Evolutionary conservation across 2,113 vertebrate genomes (phyloP).

Genomic region (Picathartes gymnocephalus): DNA sequence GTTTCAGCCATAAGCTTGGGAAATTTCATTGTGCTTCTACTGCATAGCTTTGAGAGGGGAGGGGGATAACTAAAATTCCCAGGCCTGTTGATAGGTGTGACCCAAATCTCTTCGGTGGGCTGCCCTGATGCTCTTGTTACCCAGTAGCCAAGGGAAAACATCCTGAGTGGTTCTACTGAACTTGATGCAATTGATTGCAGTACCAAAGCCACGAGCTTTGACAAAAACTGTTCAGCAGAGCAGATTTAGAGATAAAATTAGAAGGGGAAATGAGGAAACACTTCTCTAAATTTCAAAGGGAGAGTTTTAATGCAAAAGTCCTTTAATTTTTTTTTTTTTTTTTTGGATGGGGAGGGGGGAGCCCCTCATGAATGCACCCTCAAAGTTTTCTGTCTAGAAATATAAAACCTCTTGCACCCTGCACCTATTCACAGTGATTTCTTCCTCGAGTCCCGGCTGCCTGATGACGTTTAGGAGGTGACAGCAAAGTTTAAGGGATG

Average conservation of each 20-base stretch:
- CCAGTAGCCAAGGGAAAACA: not conserved
- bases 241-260: not conserved
- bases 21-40: not conserved
- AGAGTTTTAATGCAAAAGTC: not conserved
- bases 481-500: not conserved
- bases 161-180: not conserved
- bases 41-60: not conserved
- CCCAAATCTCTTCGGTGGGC: not conserved
- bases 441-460: not conserved
- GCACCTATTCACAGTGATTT: not conserved
- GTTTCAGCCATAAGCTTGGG: not conserved
- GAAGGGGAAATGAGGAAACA: not conserved
- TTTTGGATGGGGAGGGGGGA: rapidly evolving
- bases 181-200: not conserved
- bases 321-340: not conserved
- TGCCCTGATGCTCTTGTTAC: not conserved
- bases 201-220: not conserved
- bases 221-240: not conserved
- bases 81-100: not conserved
- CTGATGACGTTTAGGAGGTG: not conserved
- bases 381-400: not conserved
- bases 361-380: not conserved
- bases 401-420: not conserved
- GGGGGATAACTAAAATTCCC: not conserved
- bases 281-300: not conserved